Evolutionary conservation across 2,113 vertebrate genomes (phyloP).

Genomic region (Rhineura floridana): DNA sequence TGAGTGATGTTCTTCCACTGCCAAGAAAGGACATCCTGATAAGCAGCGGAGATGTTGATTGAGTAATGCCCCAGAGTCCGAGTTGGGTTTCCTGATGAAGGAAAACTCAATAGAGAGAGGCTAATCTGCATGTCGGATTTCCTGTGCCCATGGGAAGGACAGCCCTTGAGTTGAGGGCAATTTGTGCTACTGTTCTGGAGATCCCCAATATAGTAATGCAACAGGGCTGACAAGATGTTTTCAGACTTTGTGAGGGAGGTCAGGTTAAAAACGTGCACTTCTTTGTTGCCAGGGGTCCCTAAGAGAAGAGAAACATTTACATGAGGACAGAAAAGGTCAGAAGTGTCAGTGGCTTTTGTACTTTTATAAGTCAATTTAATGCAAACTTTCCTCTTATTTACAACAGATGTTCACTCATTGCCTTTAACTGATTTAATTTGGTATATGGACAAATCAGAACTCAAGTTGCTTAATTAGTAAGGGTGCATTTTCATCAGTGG

Average conservation of each 20-base stretch:
- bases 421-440: background rate
- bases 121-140: slow-evolving; percentile 75
- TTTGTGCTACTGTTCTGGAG: slow-evolving; percentile 69
- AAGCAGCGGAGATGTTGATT: slow-evolving; percentile 77
- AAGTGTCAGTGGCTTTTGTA: fast-evolving
- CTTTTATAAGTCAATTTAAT: background rate
- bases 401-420: background rate
- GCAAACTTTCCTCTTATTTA: background rate
- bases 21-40: slow-evolving; percentile 82
- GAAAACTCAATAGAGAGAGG: slow-evolving; percentile 86
- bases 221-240: slow-evolving; percentile 87
- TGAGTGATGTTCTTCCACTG: slow-evolving; percentile 91
- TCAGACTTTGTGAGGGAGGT: slow-evolving; percentile 93
- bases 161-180: slow-evolving; percentile 68
- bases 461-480: background rate
- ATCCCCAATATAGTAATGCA: slow-evolving; percentile 88
- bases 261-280: slow-evolving; percentile 89
- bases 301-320: slow-evolving; percentile 30
- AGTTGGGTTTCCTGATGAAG: slow-evolving; percentile 71
- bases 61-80: slow-evolving; percentile 80
- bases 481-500: background rate
- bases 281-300: slow-evolving; percentile 80
- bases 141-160: slow-evolving; percentile 60
- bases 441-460: background rate
- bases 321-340: background rate